phyloP scores from a whole-genome alignment of 2,888 invertebrate species.

The Exocentrus adspersus region DNA sequence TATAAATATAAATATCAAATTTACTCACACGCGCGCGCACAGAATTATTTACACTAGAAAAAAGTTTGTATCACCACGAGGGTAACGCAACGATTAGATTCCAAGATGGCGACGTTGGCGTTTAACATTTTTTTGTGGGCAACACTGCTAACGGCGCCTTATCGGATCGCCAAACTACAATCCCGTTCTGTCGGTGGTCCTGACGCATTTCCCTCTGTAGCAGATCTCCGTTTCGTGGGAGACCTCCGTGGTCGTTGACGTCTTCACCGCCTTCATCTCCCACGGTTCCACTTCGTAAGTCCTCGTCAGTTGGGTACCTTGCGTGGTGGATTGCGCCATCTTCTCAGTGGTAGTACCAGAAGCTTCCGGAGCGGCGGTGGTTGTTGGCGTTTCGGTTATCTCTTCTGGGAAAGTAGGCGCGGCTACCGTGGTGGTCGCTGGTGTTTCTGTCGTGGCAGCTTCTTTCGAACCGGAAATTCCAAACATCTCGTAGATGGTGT shows the following conservation, averaged over 20 bases:
- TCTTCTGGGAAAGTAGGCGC: slow-evolving; percentile 53
- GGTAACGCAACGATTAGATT: too few relatives aligned
- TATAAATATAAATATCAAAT: slow-evolving; percentile 28
- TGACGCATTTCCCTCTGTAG: slow-evolving; percentile 85
- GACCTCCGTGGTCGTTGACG: slow-evolving; percentile 83
- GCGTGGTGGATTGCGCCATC: slow-evolving; percentile 51
- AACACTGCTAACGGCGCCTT: too few relatives aligned
- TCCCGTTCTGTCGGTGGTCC: slow-evolving; percentile 62
- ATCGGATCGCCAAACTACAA: too few relatives aligned
- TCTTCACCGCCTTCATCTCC: slow-evolving; percentile 71
- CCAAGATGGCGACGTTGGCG: too few relatives aligned
- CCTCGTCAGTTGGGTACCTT: slow-evolving; percentile 57
- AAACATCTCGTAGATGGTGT: slow-evolving; percentile 59
- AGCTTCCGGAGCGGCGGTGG: slow-evolving; percentile 41
- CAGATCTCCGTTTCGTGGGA: slow-evolving; percentile 91
- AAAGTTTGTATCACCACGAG: slow-evolving; percentile 21
- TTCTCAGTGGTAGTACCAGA: slow-evolving; percentile 33
- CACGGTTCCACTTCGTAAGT: slow-evolving; percentile 60
- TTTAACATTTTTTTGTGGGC: too few relatives aligned
- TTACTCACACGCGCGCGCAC: slow-evolving; percentile 13
- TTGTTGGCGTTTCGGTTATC: slow-evolving; percentile 46
- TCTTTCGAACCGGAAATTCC: slow-evolving; percentile 50
- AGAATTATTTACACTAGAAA: slow-evolving; percentile 29
- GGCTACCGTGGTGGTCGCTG: slow-evolving; percentile 43
- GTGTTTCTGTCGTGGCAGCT: slow-evolving; percentile 17